A percentile compares a stretch with the other conserved stretches of the same genome.
Evolutionary conservation across 2,888 invertebrate species (phyloP).

Genomic region (Mythimna loreyi): DNA sequence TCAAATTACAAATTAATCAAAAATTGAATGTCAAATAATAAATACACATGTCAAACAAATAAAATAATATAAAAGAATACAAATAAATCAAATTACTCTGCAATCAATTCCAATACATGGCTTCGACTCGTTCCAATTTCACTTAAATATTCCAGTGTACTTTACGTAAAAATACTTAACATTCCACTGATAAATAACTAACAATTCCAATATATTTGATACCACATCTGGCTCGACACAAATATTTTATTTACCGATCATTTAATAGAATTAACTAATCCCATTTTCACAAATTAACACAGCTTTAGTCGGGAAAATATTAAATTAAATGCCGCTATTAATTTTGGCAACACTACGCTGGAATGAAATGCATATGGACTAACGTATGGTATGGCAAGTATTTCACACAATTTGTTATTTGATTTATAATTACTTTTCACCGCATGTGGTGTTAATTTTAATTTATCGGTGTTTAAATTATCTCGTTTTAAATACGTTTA

Average conservation of each 20-base stretch:
- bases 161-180: too few species aligned
- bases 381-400: constrained; percentile 13
- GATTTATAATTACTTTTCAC: constrained; percentile 18
- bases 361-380: constrained; percentile 22
- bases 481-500: background rate
- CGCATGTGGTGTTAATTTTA: constrained; percentile 15
- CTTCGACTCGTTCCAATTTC: too few species aligned
- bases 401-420: constrained; percentile 4
- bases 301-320: constrained; percentile 48
- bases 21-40: too few species aligned
- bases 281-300: constrained; percentile 34
- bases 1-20: too few species aligned
- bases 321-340: constrained; percentile 55
- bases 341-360: constrained; percentile 28
- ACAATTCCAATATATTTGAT: constrained; percentile 5
- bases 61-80: too few species aligned
- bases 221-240: background rate
- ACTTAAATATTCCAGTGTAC: too few species aligned
- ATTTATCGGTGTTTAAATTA: constrained; percentile 13
- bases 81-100: too few species aligned
- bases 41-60: too few species aligned
- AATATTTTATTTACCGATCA: constrained; percentile 15
- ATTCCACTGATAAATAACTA: background rate
- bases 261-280: constrained; percentile 41
- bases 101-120: too few species aligned